Conservation (phyloP, 2,797 vertebrate genomes). For the Tachyglossus aculeatus region DNA sequence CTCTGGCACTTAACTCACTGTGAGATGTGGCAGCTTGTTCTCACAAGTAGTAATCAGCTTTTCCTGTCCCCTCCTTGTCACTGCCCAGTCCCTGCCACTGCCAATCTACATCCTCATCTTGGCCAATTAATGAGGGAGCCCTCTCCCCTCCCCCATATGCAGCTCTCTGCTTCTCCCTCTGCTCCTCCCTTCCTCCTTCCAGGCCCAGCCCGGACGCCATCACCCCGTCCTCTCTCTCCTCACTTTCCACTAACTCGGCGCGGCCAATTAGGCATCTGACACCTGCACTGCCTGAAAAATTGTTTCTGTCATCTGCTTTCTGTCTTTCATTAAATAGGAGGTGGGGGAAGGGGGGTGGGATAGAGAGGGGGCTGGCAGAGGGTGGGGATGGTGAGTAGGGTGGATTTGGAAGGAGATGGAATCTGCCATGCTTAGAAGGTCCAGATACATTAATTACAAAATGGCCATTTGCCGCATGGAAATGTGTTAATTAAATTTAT, state of each 20-base stretch:
- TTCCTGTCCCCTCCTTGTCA: constrained; percentile 87
- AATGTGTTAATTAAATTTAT: constrained; percentile 99
- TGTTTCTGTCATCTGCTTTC: constrained; percentile 95
- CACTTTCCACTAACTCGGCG: constrained; percentile 86
- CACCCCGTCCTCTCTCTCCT: constrained; percentile 53
- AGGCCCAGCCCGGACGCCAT: neutral
- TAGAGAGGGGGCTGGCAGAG: constrained; percentile 37
- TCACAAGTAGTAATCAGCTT: constrained; percentile 84
- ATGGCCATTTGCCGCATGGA: constrained; percentile 92
- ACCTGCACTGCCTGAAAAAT: constrained; percentile 84
- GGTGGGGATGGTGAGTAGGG: constrained; percentile 8
- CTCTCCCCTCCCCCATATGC: neutral
- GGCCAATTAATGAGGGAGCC: constrained; percentile 80
- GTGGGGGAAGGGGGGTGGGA: constrained; percentile 39
- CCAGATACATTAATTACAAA: constrained; percentile 87
- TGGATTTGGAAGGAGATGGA: constrained; percentile 68
- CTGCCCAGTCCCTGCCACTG: constrained; percentile 89
- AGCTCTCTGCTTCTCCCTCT: neutral
- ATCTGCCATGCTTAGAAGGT: constrained; percentile 82
- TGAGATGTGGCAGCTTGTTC: constrained; percentile 93
- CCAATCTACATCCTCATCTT: constrained; percentile 89
- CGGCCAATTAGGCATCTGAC: constrained; percentile 92
- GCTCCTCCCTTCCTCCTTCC: constrained; percentile 13
- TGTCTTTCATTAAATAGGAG: constrained; percentile 84
- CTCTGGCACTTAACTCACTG: constrained; percentile 71